Evolutionary conservation across 2,888 invertebrate species (phyloP).

Genomic region (Bellardia pandia): DNA sequence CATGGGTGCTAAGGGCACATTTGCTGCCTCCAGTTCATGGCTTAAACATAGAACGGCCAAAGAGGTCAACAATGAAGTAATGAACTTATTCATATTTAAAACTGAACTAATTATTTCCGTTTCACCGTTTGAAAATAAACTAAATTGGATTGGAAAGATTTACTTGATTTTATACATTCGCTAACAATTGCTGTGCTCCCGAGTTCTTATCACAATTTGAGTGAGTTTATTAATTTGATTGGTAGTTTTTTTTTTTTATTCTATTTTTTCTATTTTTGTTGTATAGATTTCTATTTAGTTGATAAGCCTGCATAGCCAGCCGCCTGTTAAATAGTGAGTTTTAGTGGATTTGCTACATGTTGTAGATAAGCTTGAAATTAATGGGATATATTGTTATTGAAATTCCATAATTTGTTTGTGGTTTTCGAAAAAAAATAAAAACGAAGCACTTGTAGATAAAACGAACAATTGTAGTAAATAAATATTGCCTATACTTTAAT

Average conservation of each 20-base stretch:
- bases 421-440: not conserved
- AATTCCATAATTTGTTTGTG: constrained; percentile 25
- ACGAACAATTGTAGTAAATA: not conserved
- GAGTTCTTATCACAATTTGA: constrained; percentile 32
- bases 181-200: not conserved
- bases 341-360: not conserved
- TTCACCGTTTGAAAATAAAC: constrained; percentile 55
- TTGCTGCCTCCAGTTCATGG: constrained; percentile 6
- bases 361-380: constrained; percentile 10
- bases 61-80: constrained; percentile 1
- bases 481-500: not conserved
- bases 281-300: constrained; percentile 19
- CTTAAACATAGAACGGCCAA: constrained; percentile 45
- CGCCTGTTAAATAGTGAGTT: not conserved
- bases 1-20: constrained; percentile 34
- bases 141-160: constrained; percentile 37
- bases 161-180: constrained; percentile 56
- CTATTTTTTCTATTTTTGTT: not conserved
- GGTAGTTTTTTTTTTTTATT: constrained; percentile 7
- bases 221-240: constrained; percentile 22
- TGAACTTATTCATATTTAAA: constrained; percentile 43
- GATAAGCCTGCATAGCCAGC: constrained; percentile 22
- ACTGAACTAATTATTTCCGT: constrained; percentile 20
- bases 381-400: constrained; percentile 12
- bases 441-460: constrained; percentile 2